Evolutionary conservation across 2,113 vertebrate species (phyloP).

Genomic region (Bucco capensis): DNA sequence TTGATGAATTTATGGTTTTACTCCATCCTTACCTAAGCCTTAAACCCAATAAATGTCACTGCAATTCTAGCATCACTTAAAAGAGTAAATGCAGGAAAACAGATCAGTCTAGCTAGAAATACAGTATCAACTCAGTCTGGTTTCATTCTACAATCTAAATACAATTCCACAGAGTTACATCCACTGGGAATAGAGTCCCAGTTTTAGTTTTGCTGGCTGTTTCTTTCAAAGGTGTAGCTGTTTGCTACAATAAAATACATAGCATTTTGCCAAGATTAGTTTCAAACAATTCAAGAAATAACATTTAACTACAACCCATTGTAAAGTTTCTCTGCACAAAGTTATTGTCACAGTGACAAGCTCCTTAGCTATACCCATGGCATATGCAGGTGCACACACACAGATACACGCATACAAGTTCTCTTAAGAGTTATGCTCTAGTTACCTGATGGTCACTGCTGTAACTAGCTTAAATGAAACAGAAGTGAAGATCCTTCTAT

Average conservation of each 20-base stretch:
- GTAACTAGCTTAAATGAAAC: background rate
- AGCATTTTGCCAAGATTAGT: background rate
- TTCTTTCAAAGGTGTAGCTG: background rate
- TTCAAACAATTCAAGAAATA: background rate
- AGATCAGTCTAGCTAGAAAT: background rate
- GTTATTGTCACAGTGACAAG: background rate
- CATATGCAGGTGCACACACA: background rate
- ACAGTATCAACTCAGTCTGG: background rate
- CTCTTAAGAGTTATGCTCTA: background rate
- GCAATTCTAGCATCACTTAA: background rate
- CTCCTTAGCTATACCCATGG: background rate
- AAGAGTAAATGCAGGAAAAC: background rate
- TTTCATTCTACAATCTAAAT: background rate
- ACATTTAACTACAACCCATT: background rate
- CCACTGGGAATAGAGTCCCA: background rate
- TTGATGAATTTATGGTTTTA: background rate
- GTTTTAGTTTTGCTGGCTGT: background rate
- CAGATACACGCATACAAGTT: fast-evolving
- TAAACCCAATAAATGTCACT: background rate
- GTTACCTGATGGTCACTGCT: background rate
- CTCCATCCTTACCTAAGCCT: background rate
- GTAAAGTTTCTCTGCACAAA: background rate
- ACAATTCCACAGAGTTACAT: background rate
- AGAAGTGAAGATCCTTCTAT: background rate
- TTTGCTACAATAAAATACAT: background rate